Base-by-base conservation (phyloP, 92 coral and sea anemone species). In the Palythoa heliodiscus region DNA sequence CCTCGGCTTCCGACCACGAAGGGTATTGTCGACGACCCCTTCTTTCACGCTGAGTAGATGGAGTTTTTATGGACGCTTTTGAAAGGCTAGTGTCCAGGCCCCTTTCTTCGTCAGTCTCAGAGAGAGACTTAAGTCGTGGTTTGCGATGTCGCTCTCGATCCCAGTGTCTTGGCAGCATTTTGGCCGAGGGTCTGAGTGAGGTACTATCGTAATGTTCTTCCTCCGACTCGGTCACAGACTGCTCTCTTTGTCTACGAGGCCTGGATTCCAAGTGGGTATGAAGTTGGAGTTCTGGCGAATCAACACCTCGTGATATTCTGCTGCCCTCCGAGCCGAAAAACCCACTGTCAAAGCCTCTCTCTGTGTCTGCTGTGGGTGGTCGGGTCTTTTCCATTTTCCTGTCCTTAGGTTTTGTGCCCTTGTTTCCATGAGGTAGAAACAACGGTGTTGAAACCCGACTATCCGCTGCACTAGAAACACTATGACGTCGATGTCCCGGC, bases 271-370 rank as follows among this genome's bases (percentile, higher is more conserved):
- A 85, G 29, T 86, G 81, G 58, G 25, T 47, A 10, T 88, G 77
- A 14, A 80, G 88, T 29, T 91, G 87, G 43, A 91, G 81, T 39
- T 94, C 96, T 11, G 99, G 95, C 29, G 95, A 91, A 52, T 95
- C 92, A 69, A 87, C 72, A 2, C 93, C 93, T 57, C 98, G 94
- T 6, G 98, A 96, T 66, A 91, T 91, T 58, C 98, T 93, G 78
- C 99, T 97, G 35, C 92, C 99, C 75, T 97, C 99, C 25, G 99
- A 97, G 10, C 99, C 99, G 67, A 96, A 93, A 80, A 97, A 97
- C 13, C 99, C 99, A 76, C 99, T 97, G 70, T 97, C 99, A 66
- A 94, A 94, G 0, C 95, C 99, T 80, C 98, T 77, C 58, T 93
- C 98, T 7, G 97, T 90, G 35, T 93, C 98, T 24, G 94, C 95